Percentiles rank a stretch among this genome's conserved stretches.
Evolutionary conservation across 2,113 vertebrate genomes (phyloP).

Genomic region (Caranx melampygus): DNA sequence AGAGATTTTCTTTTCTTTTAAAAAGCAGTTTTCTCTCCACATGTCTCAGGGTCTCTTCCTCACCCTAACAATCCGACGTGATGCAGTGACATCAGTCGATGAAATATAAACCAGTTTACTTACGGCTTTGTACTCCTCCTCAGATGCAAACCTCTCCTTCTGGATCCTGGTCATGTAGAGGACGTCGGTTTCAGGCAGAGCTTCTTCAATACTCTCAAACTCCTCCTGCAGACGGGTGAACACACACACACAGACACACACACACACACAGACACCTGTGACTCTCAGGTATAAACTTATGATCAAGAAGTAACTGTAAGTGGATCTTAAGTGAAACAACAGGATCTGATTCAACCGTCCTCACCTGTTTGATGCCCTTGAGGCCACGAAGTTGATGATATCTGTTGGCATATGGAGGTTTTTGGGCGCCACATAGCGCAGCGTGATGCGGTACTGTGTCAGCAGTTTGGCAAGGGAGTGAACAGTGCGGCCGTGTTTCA

Average conservation of each 20-base stretch:
- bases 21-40: too few relatives aligned
- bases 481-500: conserved; percentile 97
- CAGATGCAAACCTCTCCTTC: conserved; percentile 90
- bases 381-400: conserved; percentile 91
- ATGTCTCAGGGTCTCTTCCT: too few relatives aligned
- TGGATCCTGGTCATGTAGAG: conserved; percentile 98
- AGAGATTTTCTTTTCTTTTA: too few relatives aligned
- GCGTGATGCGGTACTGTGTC: conserved; percentile 93
- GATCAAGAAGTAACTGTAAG: too few relatives aligned
- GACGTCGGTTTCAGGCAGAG: conserved; percentile 92
- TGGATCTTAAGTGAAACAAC: neutral
- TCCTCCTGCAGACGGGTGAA: conserved; percentile 86
- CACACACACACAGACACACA: too few relatives aligned
- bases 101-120: conserved; percentile 65
- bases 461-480: conserved; percentile 96
- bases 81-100: neutral
- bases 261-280: too few relatives aligned
- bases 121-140: conserved; percentile 91
- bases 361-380: conserved; percentile 95
- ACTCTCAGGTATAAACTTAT: too few relatives aligned
- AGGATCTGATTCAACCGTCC: neutral
- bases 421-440: conserved; percentile 94
- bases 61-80: neutral
- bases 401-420: conserved; percentile 91
- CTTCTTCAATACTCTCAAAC: conserved; percentile 94